phyloP scores from a whole-genome alignment of 1,140 invertebrate species.

The Oryzaephilus surinamensis region DNA sequence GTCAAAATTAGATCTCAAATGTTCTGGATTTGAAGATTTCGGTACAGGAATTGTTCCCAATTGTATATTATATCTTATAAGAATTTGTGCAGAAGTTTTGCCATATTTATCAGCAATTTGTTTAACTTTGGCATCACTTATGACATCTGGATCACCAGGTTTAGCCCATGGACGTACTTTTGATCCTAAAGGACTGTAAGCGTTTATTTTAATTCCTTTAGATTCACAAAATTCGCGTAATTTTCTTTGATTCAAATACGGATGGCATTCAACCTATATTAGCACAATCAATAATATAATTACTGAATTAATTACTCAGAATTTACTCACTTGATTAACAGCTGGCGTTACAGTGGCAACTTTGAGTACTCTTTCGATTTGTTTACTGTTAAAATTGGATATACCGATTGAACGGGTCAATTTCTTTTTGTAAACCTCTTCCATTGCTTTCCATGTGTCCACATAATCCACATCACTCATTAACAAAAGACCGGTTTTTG shows the following conservation, averaged over 20 bases:
- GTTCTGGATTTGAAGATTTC: slow-evolving; percentile 46
- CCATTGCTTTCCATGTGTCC: slow-evolving; percentile 89
- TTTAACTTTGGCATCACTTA: slow-evolving; percentile 47
- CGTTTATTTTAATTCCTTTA: not conserved
- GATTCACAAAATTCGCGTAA: slow-evolving; percentile 19
- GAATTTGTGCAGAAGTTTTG: slow-evolving; percentile 51
- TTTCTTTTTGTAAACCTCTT: slow-evolving; percentile 61
- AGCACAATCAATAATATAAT: too few relatives aligned
- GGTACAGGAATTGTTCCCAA: slow-evolving; percentile 47
- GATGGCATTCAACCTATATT: slow-evolving; percentile 28
- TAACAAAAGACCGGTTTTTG: not conserved
- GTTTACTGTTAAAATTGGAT: slow-evolving; percentile 82
- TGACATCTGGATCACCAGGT: slow-evolving; percentile 40
- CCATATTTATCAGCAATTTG: slow-evolving; percentile 49
- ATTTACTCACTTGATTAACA: too few relatives aligned
- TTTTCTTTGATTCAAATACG: slow-evolving; percentile 1
- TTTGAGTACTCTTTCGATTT: slow-evolving; percentile 61
- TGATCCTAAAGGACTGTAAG: not conserved
- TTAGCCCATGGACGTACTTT: slow-evolving; percentile 4
- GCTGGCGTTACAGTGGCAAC: slow-evolving; percentile 55
- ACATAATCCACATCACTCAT: slow-evolving; percentile 60
- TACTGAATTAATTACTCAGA: too few relatives aligned
- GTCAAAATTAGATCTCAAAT: slow-evolving; percentile 46
- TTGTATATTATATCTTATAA: slow-evolving; percentile 43
- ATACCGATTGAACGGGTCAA: slow-evolving; percentile 70